These are phyloP conservation scores for Pantherophis alleghaniensis DNA, from an alignment of 2,797 vertebrate genomes.

Conservation along the genomic window DNA sequence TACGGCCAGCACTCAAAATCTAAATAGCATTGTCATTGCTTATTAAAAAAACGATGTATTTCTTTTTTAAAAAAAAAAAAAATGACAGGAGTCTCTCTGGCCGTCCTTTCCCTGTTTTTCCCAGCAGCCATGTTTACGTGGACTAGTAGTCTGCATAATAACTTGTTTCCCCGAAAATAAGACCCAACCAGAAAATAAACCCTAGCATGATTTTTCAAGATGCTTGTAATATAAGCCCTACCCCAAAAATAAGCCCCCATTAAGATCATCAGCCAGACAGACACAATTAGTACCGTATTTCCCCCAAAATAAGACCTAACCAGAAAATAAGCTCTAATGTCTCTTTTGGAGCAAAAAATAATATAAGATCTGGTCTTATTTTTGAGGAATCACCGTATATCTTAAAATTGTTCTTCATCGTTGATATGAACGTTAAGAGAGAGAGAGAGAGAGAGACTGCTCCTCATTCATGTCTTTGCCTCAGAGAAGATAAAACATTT, in stretches of 20 bases:
- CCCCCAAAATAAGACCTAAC: no score
- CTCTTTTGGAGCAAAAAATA: no score
- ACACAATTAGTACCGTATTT: no score
- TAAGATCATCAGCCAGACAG: no score
- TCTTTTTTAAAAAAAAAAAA: background rate
- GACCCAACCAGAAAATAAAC: no score
- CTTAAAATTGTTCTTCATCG: background rate
- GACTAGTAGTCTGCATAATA: background rate
- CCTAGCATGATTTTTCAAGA: no score
- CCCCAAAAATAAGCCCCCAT: no score
- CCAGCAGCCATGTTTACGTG: background rate
- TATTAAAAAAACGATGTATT: background rate
- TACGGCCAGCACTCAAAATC: background rate
- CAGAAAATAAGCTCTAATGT: no score
- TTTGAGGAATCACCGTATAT: background rate
- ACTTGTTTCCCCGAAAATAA: no score
- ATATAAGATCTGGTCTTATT: no score
- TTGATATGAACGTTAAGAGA: background rate
- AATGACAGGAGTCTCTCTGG: background rate
- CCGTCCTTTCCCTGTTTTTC: background rate
- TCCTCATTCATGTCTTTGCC: background rate
- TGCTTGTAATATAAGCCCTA: no score
- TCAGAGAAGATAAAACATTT: background rate
- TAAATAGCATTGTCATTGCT: background rate
- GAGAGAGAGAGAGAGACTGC: background rate